A percentile compares a stretch with the other conserved stretches of the same genome.
Evolutionary conservation across 37 sponge, comb jelly and placozoan species (phyloP).

Genomic region (Lycopodina hypogea): DNA sequence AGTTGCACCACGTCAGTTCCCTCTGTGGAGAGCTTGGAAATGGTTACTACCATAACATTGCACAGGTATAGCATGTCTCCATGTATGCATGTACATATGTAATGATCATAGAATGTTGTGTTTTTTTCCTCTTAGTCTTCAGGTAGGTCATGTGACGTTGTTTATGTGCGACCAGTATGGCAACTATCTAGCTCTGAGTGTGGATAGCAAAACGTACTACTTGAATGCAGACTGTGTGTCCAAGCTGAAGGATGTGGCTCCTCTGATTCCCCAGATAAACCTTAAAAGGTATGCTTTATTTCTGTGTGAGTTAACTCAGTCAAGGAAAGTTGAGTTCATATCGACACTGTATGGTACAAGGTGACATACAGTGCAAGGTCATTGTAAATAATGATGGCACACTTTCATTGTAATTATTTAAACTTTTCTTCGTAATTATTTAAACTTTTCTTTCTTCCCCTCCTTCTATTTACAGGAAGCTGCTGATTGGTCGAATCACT

Average conservation of each 20-base stretch:
- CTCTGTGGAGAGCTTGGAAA: neutral
- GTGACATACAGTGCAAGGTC: no score
- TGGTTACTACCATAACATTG: neutral
- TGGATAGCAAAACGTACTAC: constrained; percentile 59
- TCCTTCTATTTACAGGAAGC: constrained; percentile 22
- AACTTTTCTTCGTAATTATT: neutral
- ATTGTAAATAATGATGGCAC: no score
- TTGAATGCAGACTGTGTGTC: constrained; percentile 21
- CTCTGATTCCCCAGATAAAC: constrained; percentile 4
- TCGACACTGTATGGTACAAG: neutral
- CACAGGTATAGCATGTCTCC: neutral
- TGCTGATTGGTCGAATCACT: constrained; percentile 41
- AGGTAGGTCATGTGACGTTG: constrained; percentile 50
- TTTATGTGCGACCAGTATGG: constrained; percentile 35
- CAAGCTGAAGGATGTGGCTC: constrained; percentile 9
- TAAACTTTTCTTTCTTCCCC: neutral
- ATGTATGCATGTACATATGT: neutral
- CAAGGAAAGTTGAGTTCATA: neutral
- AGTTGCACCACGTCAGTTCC: neutral
- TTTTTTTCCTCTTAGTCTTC: constrained; percentile 21
- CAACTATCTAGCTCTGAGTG: constrained; percentile 55
- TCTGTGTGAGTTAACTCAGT: neutral
- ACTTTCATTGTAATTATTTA: neutral
- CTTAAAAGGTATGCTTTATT: constrained; percentile 7
- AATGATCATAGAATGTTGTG: neutral